Base-by-base conservation (phyloP, 2,797 vertebrate genomes). In the Linurgus olivaceus region DNA sequence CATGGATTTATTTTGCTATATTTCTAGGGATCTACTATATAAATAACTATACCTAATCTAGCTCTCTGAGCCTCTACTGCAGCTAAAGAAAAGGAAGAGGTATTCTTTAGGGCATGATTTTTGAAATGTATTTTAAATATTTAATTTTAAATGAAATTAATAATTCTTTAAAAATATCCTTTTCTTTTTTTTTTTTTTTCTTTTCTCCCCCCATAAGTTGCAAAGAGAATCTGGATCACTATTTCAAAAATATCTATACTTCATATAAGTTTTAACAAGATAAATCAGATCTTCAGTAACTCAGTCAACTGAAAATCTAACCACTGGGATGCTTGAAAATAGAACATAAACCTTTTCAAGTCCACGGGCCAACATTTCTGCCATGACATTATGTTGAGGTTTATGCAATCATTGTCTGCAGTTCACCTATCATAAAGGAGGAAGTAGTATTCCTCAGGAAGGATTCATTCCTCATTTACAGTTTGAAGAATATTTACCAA, bases 171-270 rank as follows among this genome's bases (percentile, higher is more conserved):
- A 25, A 86, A 88, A 17, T 38, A 44, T 1, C 0, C 4, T 33
- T 26, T 12, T 11, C 11, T 25, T 11, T 21, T 25, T 15, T 11
- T 21, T 25, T 15, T 6, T 14, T 7, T 3, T 31, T 55, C 3
- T 55, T 23, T 17, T 7, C 0, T 15, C 4, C 1, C 5, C 12
- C 4, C 6, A 3, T 35, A 24, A 67, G 2, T 55, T 63, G 4
- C 13, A 76, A 82, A 73, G 17, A 33, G 1, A 58, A 17, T 77
- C 28, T 80, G 9, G 4, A 71, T 44, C 16, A 37, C 16, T 73
- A 47, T 25, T 70, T 47, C 9, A 35, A 45, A 86, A 76, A 31
- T 40, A 59, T 40, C 4, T 58, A 20, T 2, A 1, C 44, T 88
- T 90, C 55, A 48, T 7, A 24, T 21, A 29, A 70, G 13, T 3